A percentile compares a stretch with the other conserved stretches of the same genome.
These are phyloP conservation scores for Phalanger gymnotis DNA, from an alignment of 2,797 vertebrate genomes.

Conservation along the genomic window DNA sequence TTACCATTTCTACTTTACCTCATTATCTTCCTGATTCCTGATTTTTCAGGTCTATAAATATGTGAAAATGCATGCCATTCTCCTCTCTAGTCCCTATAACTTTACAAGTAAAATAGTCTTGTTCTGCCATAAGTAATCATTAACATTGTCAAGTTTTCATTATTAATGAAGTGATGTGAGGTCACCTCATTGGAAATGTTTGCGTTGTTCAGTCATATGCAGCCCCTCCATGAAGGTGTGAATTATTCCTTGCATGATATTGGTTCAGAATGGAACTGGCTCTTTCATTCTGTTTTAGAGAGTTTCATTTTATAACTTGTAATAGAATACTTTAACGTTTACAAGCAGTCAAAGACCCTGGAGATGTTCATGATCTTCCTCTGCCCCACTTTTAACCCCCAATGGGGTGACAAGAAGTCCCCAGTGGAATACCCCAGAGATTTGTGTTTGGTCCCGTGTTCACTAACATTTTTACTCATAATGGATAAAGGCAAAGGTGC, in stretches of 20 bases:
- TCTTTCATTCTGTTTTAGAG: background rate
- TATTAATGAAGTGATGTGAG: conserved; percentile 12
- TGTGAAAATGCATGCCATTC: background rate
- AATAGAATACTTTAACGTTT: background rate
- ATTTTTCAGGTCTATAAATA: background rate
- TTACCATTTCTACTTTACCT: background rate
- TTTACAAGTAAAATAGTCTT: conserved; percentile 38
- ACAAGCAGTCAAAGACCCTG: background rate
- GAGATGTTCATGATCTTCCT: background rate
- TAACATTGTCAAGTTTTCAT: conserved; percentile 19
- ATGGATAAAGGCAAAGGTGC: background rate
- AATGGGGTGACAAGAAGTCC: background rate
- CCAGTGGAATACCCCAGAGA: background rate
- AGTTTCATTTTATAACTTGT: background rate
- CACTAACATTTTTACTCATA: background rate
- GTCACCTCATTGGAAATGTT: conserved; percentile 2
- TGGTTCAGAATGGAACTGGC: background rate
- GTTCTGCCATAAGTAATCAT: conserved; percentile 12
- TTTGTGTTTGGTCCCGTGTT: background rate
- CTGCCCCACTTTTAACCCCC: background rate
- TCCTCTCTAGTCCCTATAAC: background rate
- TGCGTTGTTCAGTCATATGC: background rate
- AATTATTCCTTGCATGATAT: background rate
- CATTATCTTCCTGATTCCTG: background rate
- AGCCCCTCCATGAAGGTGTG: background rate